phyloP scores from a whole-genome alignment of 2,797 vertebrate species.

The Brachymystax lenok region DNA sequence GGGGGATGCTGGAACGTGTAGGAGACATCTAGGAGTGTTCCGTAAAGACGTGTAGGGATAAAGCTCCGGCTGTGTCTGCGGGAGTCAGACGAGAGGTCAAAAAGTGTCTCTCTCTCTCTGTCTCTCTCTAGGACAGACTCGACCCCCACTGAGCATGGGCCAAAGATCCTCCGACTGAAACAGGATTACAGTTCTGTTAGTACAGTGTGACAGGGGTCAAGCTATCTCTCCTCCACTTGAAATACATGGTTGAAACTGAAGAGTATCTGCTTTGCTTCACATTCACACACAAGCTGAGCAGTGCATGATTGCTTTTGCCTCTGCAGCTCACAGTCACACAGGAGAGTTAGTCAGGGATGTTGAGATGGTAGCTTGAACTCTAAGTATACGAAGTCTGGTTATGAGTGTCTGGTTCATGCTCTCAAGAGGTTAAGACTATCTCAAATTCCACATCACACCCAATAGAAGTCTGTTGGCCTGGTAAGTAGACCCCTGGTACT shows the following conservation, averaged over 20 bases:
- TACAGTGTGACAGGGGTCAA: no score
- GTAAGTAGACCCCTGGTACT: neutral
- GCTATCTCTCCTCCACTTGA: neutral
- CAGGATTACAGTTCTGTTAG: no score
- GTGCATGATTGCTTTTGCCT: neutral
- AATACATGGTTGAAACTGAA: neutral
- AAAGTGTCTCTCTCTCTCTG: neutral
- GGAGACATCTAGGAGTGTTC: neutral
- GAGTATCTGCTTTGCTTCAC: neutral
- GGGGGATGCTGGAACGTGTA: slow-evolving; percentile 5
- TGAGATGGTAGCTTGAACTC: neutral
- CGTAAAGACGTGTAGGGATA: slow-evolving; percentile 34
- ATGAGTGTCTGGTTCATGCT: slow-evolving; percentile 35
- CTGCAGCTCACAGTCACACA: neutral
- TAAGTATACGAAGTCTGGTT: slow-evolving; percentile 14
- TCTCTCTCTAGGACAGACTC: neutral
- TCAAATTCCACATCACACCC: slow-evolving; percentile 57
- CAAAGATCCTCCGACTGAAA: no score
- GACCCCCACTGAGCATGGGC: no score
- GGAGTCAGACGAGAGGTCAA: slow-evolving; percentile 32
- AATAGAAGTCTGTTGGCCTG: slow-evolving; percentile 30
- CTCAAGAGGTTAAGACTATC: slow-evolving; percentile 29
- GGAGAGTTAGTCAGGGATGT: neutral
- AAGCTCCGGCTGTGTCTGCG: slow-evolving; percentile 35
- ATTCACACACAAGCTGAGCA: neutral